Evolutionary conservation across 2,797 vertebrate species (phyloP).

Genomic region (Ibycter americanus): DNA sequence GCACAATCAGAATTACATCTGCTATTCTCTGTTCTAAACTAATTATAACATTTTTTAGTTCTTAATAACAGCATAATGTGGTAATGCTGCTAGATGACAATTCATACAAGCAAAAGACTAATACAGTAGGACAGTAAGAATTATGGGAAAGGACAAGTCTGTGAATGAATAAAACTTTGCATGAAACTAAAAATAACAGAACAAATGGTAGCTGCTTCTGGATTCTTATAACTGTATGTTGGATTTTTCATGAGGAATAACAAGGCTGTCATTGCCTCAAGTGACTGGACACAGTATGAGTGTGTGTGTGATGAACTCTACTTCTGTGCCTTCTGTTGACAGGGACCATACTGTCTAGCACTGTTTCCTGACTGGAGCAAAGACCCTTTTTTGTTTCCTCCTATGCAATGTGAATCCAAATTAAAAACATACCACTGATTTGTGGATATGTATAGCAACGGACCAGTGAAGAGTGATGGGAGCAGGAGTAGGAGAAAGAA

Average conservation of each 20-base stretch:
- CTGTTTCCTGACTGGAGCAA: neutral
- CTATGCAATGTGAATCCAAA: neutral
- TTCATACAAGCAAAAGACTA: neutral
- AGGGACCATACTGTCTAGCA: rapidly evolving
- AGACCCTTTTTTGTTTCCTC: neutral
- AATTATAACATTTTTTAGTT: conserved; percentile 22
- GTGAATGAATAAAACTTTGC: neutral
- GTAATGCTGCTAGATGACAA: neutral
- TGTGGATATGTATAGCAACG: neutral
- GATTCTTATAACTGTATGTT: neutral
- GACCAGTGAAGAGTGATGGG: neutral
- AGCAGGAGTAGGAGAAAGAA: neutral
- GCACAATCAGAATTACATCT: conserved; percentile 26
- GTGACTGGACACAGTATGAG: rapidly evolving
- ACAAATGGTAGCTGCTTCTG: neutral
- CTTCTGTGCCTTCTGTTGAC: neutral
- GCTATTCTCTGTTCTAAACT: conserved; percentile 1
- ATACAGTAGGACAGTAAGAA: neutral
- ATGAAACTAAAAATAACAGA: neutral
- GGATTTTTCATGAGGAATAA: neutral
- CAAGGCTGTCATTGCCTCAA: neutral
- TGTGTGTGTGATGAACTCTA: rapidly evolving
- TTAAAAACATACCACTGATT: neutral
- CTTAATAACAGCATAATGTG: conserved; percentile 6
- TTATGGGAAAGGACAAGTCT: neutral